These are phyloP conservation scores for Himalopsyche kuldschensis DNA, from an alignment of 2,888 invertebrate genomes.

Conservation along the genomic window DNA sequence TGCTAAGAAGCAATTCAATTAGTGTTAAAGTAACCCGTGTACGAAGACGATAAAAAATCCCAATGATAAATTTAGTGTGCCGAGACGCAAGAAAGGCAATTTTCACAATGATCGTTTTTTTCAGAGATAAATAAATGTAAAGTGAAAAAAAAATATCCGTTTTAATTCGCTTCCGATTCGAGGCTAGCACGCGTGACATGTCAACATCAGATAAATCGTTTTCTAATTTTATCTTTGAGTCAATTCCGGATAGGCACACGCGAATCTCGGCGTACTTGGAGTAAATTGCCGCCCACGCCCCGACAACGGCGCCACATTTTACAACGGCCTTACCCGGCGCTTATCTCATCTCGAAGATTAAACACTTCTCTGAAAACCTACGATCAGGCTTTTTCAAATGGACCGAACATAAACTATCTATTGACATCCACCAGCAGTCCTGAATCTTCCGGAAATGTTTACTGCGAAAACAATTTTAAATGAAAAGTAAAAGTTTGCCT, in stretches of 20 bases:
- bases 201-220: not conserved
- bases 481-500: too few species aligned
- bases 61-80: too few species aligned
- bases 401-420: not conserved
- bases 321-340: not conserved
- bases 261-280: not conserved
- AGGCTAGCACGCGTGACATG: not conserved
- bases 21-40: too few species aligned
- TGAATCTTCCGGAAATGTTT: not conserved
- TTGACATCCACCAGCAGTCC: not conserved
- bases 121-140: too few species aligned
- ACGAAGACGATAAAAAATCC: too few species aligned
- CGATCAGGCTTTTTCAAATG: not conserved
- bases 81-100: too few species aligned
- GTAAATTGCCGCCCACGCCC: not conserved
- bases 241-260: not conserved
- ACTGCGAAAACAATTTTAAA: too few species aligned
- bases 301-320: not conserved
- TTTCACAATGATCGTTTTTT: too few species aligned
- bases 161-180: not conserved
- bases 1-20: too few species aligned
- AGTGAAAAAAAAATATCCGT: too few species aligned
- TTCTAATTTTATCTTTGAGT: not conserved
- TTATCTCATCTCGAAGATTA: not conserved
- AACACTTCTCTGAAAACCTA: not conserved